Conservation (phyloP, 2,888 invertebrate species). For the Ophion ventricosus region DNA sequence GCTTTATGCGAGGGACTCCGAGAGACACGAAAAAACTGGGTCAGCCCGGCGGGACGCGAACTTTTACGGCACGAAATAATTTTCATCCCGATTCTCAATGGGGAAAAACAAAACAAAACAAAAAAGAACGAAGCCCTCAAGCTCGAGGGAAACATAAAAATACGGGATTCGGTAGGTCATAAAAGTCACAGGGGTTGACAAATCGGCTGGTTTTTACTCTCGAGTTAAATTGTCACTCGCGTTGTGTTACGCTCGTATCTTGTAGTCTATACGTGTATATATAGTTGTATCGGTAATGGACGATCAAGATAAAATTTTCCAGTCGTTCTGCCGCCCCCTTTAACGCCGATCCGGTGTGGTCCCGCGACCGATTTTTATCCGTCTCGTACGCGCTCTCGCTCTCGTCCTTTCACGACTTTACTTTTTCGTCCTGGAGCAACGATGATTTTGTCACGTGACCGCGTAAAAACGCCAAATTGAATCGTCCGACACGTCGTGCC, state of each 20-base stretch:
- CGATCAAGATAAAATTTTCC: conserved; percentile 75
- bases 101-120: neutral
- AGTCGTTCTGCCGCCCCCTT: conserved; percentile 64
- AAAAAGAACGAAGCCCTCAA: neutral
- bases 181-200: conserved; percentile 74
- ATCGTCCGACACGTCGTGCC: neutral
- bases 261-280: neutral
- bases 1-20: neutral
- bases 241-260: conserved; percentile 31
- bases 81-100: conserved; percentile 42
- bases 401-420: neutral
- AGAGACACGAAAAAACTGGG: conserved; percentile 33
- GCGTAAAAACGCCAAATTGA: neutral
- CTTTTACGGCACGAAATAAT: conserved; percentile 39
- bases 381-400: neutral
- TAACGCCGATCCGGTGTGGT: conserved; percentile 70
- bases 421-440: too few species aligned
- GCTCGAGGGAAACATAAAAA: neutral
- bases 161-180: conserved; percentile 61
- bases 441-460: neutral
- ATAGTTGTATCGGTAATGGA: conserved; percentile 71
- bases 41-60: conserved; percentile 44
- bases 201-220: conserved; percentile 68
- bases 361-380: conserved; percentile 17
- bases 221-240: conserved; percentile 54